Percentiles rank a stretch among this genome's conserved stretches.
phyloP scores from a whole-genome alignment of 2,888 invertebrate species.

The Anaspis maculata region DNA sequence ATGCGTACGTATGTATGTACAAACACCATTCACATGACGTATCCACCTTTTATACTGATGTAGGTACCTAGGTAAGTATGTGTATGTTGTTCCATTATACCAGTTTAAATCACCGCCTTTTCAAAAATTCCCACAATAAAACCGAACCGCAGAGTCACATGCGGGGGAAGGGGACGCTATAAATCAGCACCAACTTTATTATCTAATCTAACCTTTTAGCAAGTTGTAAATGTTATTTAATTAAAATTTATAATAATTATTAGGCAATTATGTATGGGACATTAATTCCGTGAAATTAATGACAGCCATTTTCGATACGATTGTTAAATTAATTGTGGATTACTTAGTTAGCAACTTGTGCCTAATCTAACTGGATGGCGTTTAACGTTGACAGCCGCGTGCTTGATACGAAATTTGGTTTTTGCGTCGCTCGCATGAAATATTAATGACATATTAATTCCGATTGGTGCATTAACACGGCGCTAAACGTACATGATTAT shows the following conservation, averaged over 20 bases:
- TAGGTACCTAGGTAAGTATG: background rate
- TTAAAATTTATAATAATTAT: slow-evolving; percentile 12
- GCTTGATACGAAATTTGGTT: slow-evolving; percentile 4
- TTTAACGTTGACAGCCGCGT: too few relatives aligned
- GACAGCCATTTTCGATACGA: slow-evolving; percentile 5
- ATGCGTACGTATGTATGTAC: slow-evolving; percentile 1
- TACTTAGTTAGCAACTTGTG: slow-evolving; percentile 5
- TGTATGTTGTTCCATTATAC: slow-evolving; percentile 11
- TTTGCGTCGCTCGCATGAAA: slow-evolving; percentile 1
- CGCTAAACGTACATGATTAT: slow-evolving; percentile 8
- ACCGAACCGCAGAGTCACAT: too few relatives aligned
- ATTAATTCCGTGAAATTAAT: slow-evolving; percentile 12
- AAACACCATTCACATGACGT: slow-evolving; percentile 12
- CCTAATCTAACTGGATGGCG: too few relatives aligned
- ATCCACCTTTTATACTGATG: slow-evolving; percentile 2
- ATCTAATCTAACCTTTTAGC: slow-evolving; percentile 11
- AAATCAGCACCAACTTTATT: background rate
- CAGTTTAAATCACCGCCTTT: slow-evolving; percentile 6
- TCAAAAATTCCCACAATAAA: slow-evolving; percentile 8
- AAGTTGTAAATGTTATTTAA: slow-evolving; percentile 11
- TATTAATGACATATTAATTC: slow-evolving; percentile 5
- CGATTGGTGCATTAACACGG: slow-evolving; percentile 8
- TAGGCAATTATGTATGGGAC: slow-evolving; percentile 9
- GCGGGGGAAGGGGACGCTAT: background rate
- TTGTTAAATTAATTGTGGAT: slow-evolving; percentile 5